Conservation (phyloP, 1,140 invertebrate species). For the Zaprionus davidi region DNA sequence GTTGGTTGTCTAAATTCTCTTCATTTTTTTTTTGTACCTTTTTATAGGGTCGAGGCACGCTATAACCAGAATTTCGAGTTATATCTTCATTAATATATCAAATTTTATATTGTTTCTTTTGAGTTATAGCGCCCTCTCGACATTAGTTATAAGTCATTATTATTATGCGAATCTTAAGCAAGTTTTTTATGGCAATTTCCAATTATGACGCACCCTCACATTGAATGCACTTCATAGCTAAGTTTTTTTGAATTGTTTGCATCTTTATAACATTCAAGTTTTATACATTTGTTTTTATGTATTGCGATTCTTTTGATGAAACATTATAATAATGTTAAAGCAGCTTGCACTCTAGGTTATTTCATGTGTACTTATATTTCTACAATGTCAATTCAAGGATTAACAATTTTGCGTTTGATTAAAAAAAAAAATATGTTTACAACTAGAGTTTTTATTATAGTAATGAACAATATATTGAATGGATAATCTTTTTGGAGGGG, state of each 20-base stretch:
- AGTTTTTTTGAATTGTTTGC: constrained; percentile 37
- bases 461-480: not conserved
- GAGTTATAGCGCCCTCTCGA: not conserved
- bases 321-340: not conserved
- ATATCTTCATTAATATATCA: not conserved
- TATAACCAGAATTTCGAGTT: not conserved
- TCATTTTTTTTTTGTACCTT: constrained; percentile 15
- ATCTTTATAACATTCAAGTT: constrained; percentile 49
- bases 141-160: not conserved
- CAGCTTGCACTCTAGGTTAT: not conserved
- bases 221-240: constrained; percentile 22
- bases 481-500: not conserved
- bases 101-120: not conserved
- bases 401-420: constrained; percentile 2
- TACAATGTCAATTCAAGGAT: not conserved
- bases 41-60: not conserved
- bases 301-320: not conserved
- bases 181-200: constrained; percentile 1
- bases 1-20: not conserved
- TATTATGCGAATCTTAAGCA: not conserved
- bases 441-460: not conserved
- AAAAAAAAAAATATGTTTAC: constrained; percentile 1
- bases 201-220: not conserved
- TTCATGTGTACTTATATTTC: constrained; percentile 1
- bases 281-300: constrained; percentile 45